A percentile compares a stretch with the other conserved stretches of the same genome.
phyloP scores from a whole-genome alignment of 2,888 invertebrate genomes.

The Pristionchus mayeri region DNA sequence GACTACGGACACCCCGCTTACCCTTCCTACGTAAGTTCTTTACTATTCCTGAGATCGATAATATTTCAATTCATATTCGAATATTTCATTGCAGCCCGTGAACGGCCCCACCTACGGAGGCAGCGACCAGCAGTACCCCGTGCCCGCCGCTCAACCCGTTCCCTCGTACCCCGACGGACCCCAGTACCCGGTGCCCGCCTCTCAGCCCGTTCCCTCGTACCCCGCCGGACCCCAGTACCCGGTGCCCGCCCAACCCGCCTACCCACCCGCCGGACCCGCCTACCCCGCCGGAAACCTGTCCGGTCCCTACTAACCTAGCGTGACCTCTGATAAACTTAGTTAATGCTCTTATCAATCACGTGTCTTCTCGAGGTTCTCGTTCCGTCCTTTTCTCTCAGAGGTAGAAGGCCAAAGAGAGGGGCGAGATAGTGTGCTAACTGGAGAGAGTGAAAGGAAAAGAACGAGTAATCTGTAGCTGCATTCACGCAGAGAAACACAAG shows the following conservation, averaged over 20 bases:
- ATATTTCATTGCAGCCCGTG: neutral
- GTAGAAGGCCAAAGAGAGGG: too few relatives aligned
- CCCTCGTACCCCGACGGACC: too few relatives aligned
- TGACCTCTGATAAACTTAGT: constrained; percentile 24
- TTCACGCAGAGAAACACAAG: constrained; percentile 4
- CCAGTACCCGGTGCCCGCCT: neutral
- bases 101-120: neutral
- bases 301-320: constrained; percentile 2
- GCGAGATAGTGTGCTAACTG: too few relatives aligned
- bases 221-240: neutral
- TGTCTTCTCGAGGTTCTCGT: neutral
- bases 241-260: neutral
- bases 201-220: neutral
- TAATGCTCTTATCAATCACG: constrained; percentile 4
- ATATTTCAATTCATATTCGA: neutral
- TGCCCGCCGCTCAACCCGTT: neutral
- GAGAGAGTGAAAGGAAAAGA: neutral
- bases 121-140: neutral
- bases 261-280: neutral
- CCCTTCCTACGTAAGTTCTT: neutral
- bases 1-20: too few relatives aligned
- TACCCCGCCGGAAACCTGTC: neutral
- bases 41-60: neutral
- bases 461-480: neutral
- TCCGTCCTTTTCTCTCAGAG: neutral